A percentile compares a stretch with the other conserved stretches of the same genome.
Conservation (phyloP, 2,797 vertebrate genomes). For the Coregonus sp. region DNA sequence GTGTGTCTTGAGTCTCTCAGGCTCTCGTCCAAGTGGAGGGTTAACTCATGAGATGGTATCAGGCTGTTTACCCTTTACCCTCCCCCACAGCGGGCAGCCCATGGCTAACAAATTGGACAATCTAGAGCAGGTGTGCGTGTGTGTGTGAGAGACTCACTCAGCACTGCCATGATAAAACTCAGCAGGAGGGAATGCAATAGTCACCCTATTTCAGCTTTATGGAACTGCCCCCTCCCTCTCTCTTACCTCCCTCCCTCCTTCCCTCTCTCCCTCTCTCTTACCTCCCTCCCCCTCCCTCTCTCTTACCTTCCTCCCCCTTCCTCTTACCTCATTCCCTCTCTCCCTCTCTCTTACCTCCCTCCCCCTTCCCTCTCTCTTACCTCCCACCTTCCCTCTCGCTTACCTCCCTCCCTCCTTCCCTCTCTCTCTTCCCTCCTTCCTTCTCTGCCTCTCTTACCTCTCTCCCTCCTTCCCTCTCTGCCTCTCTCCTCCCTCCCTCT, state of each 20-base stretch:
- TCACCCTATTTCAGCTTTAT: slow-evolving; percentile 13
- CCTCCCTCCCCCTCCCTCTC: neutral
- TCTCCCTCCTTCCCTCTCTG: neutral
- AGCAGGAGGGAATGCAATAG: neutral
- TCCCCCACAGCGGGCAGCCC: slow-evolving; percentile 43
- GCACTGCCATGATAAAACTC: neutral
- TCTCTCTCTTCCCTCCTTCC: neutral
- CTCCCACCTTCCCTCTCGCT: neutral
- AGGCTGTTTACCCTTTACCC: slow-evolving; percentile 50
- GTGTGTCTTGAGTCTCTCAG: neutral
- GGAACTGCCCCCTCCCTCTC: neutral
- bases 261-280: neutral
- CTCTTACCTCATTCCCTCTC: neutral
- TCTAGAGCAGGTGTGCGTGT: slow-evolving; percentile 55
- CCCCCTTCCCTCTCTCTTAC: neutral
- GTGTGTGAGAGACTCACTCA: neutral
- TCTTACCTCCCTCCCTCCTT: neutral
- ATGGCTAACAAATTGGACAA: slow-evolving; percentile 60
- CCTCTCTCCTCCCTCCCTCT: neutral
- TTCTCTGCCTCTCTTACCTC: neutral
- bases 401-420: neutral
- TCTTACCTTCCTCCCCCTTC: neutral
- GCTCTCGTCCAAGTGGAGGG: slow-evolving; percentile 21
- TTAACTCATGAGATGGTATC: slow-evolving; percentile 61
- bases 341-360: neutral